Percentiles rank a stretch among this genome's conserved stretches.
These are phyloP conservation scores for Sebastes schlegelii DNA, from an alignment of 2,113 vertebrate genomes.

Conservation along the genomic window DNA sequence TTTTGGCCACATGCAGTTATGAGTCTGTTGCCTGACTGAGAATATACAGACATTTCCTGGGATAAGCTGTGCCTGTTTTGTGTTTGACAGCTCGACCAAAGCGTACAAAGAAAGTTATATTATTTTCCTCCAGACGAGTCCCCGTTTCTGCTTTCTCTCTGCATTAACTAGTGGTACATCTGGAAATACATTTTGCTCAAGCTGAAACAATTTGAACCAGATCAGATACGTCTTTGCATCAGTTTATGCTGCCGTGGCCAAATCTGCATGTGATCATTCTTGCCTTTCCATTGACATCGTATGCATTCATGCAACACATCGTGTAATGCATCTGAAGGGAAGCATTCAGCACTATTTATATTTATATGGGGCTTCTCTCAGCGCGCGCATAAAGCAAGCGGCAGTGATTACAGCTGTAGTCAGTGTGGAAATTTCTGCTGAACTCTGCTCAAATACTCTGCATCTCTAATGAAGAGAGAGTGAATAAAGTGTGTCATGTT, in stretches of 20 bases:
- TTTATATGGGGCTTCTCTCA: neutral
- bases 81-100: neutral
- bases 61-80: neutral
- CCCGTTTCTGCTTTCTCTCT: neutral
- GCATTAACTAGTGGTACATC: neutral
- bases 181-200: neutral
- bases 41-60: neutral
- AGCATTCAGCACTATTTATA: neutral
- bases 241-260: neutral
- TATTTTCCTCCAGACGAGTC: neutral
- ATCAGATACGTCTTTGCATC: neutral
- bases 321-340: neutral
- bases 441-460: neutral
- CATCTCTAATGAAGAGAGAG: neutral
- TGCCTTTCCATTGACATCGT: neutral
- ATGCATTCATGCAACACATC: neutral
- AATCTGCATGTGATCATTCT: neutral
- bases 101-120: neutral
- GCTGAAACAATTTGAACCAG: neutral
- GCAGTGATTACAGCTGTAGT: conserved; percentile 7
- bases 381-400: neutral
- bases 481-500: conserved; percentile 28
- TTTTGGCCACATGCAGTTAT: too few species aligned
- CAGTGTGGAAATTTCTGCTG: conserved; percentile 21
- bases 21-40: neutral